Percentiles rank a stretch among this genome's conserved stretches.
Conservation (phyloP, 2,797 vertebrate species). For the Cynodonichthys magdalenae region DNA sequence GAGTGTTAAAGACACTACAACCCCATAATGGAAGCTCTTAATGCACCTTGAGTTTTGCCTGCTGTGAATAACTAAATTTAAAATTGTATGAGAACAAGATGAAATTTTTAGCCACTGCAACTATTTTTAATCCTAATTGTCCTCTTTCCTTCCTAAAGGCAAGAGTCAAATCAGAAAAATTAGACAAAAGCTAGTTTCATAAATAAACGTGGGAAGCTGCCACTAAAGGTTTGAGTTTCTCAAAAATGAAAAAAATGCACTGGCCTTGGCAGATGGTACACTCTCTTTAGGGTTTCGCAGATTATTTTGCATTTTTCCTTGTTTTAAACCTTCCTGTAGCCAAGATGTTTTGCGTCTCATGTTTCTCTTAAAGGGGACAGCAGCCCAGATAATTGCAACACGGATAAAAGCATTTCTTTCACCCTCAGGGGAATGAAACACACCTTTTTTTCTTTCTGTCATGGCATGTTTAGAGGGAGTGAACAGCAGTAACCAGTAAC, state of each 20-base stretch:
- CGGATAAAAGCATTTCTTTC: neutral
- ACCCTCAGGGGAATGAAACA: conserved; percentile 18
- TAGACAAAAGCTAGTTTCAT: neutral
- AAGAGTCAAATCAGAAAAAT: neutral
- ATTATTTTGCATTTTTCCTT: neutral
- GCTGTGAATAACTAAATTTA: neutral
- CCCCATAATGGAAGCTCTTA: too few species aligned
- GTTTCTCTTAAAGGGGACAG: conserved; percentile 15
- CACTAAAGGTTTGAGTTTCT: neutral
- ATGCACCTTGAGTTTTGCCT: too few species aligned
- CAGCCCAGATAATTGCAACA: too few species aligned
- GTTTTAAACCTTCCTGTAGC: neutral
- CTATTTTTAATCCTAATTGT: neutral
- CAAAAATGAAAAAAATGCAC: neutral
- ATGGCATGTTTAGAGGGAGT: conserved; percentile 22
- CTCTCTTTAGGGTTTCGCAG: neutral
- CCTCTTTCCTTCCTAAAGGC: neutral
- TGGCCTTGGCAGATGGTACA: neutral
- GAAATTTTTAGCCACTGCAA: neutral
- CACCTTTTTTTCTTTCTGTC: conserved; percentile 25
- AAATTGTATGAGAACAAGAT: neutral
- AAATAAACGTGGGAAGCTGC: too few species aligned
- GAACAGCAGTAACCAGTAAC: neutral
- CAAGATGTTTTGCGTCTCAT: neutral
- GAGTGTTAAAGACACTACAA: too few species aligned